These are phyloP conservation scores for Rousettus madagascariensis DNA, from an alignment of 2,797 vertebrate genomes.

Conservation along the genomic window DNA sequence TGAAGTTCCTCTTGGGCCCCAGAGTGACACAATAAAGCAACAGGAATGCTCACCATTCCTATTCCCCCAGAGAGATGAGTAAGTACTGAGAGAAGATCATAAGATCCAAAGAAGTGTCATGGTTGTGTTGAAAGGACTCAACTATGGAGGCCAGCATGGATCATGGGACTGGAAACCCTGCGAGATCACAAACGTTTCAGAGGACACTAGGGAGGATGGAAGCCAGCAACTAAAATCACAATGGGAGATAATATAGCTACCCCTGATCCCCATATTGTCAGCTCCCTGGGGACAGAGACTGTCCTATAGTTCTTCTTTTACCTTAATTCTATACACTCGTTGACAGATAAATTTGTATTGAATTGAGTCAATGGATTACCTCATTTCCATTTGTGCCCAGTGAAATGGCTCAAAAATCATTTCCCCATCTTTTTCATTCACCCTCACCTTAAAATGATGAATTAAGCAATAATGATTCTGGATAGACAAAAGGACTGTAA, in stretches of 20 bases:
- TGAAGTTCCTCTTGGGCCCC: not conserved
- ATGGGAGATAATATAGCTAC: not conserved
- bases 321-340: not conserved
- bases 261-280: not conserved
- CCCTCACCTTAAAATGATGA: not conserved
- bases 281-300: not conserved
- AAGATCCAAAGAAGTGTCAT: not conserved
- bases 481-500: not conserved
- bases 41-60: not conserved
- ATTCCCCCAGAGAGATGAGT: not conserved
- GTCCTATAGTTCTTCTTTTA: not conserved
- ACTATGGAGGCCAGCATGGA: not conserved
- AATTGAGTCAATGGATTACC: not conserved
- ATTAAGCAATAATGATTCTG: not conserved
- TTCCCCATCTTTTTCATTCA: not conserved
- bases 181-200: not conserved
- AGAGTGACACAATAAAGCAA: not conserved
- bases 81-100: not conserved
- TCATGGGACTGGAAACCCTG: not conserved
- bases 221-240: not conserved
- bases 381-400: not conserved
- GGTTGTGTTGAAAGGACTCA: not conserved
- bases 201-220: not conserved
- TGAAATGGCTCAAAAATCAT: conserved; percentile 3
- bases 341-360: not conserved